Base-by-base conservation (phyloP, 2,888 invertebrate genomes). In the Cerceris rybyensis region DNA sequence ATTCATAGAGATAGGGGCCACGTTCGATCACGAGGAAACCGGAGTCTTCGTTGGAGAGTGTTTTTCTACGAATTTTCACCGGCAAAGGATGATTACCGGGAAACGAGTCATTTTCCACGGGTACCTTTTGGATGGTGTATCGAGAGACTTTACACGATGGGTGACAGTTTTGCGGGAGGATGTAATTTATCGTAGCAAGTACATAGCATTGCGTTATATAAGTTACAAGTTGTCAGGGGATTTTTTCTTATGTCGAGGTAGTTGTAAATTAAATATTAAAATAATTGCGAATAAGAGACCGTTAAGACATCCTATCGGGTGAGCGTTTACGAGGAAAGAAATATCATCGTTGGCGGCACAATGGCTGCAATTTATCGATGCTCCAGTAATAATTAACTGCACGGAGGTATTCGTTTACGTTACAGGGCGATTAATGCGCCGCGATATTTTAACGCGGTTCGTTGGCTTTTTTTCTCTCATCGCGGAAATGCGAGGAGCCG, bases 241-340 rank as follows among this genome's bases (percentile, higher is more conserved):
- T 28, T 72, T 72, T 61, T 68, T 79, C 72, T 78, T 78, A 57
- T 54, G 64, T 49, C 16, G 72, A 46, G 57, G 49, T 17, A 54
- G 57, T 50, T 13, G 70, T 82, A 85, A 78, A 85, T 84, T 83
- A 85, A 80, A 83, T 82, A 83, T 84, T 70, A 73, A 83, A 83
- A 75, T 71, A 63, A 28, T 73, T 75, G 69, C 55, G 58, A 69
- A 49, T 63, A 61, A 66, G 28, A 28, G 66, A 57, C 70, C 67
- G 76, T 68, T 69, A 57, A 75, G 69, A 70, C 74, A 60, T 67
- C 4, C 73, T 61, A 75, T 77, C 66, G 28, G 28, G 60, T 9
- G 39, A 70, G 64, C 49, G 49, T 71, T 75, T 71, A 75, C 66
- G 64, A 58, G 70, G 50, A 60, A 39, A n/a, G 57, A 66, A 66